A percentile compares a stretch with the other conserved stretches of the same genome.
phyloP scores from a whole-genome alignment of 2,113 vertebrate species.

The Eonycteris spelaea region DNA sequence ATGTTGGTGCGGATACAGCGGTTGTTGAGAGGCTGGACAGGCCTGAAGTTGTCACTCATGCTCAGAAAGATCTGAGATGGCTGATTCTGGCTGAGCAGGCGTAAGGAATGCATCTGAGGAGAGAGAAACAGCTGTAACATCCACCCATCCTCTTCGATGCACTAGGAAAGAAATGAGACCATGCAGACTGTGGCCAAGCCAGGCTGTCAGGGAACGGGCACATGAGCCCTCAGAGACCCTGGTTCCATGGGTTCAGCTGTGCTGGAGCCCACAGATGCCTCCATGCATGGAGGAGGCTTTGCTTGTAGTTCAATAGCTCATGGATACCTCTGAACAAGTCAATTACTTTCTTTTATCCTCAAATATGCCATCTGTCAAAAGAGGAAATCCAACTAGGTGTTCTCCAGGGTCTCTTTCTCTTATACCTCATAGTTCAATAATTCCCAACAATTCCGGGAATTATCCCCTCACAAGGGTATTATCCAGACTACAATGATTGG shows the following conservation, averaged over 20 bases:
- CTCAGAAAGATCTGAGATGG: slow-evolving; percentile 99
- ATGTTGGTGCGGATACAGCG: slow-evolving; percentile 99
- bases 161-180: neutral
- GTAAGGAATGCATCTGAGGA: slow-evolving; percentile 96
- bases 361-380: neutral
- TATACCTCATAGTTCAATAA: neutral
- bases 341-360: neutral
- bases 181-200: rapidly evolving
- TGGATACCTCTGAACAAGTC: neutral
- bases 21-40: slow-evolving; percentile 97
- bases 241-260: neutral
- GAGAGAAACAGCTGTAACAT: slow-evolving; percentile 21
- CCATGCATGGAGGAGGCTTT: neutral
- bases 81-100: slow-evolving; percentile 99
- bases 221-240: neutral
- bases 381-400: neutral
- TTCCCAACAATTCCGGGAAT: neutral
- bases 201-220: neutral
- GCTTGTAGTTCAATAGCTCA: neutral
- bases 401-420: neutral
- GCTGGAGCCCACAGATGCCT: neutral
- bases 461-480: neutral
- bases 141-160: neutral
- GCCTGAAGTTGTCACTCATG: slow-evolving; percentile 99
- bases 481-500: neutral